Evolutionary conservation across 2,888 invertebrate genomes (phyloP).

Genomic region (Oscheius sp.): DNA sequence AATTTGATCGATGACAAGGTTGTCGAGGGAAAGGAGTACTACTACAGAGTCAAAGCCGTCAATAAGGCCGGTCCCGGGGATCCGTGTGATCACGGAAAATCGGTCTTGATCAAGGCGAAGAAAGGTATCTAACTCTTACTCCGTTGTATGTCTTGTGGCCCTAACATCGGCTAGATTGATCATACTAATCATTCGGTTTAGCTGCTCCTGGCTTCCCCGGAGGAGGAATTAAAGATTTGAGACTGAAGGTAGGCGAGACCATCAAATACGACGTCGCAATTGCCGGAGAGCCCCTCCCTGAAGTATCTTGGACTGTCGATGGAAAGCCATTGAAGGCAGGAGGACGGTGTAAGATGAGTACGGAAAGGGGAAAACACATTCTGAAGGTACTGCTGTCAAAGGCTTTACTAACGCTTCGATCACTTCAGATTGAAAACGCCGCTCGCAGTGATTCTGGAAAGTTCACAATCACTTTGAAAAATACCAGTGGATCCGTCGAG

Average conservation of each 20-base stretch:
- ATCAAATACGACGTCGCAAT: constrained; percentile 92
- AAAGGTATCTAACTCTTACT: constrained; percentile 36
- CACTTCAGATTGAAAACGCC: constrained; percentile 84
- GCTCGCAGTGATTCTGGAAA: constrained; percentile 88
- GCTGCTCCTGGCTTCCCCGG: constrained; percentile 81
- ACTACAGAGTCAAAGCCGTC: constrained; percentile 77
- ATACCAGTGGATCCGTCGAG: constrained; percentile 90
- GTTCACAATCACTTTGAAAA: constrained; percentile 87
- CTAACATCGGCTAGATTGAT: background rate
- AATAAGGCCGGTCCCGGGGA: constrained; percentile 88
- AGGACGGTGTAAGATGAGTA: constrained; percentile 71
- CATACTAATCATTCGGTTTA: constrained; percentile 30
- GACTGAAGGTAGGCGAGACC: constrained; percentile 94
- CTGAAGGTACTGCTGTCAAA: constrained; percentile 71
- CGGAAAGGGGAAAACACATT: constrained; percentile 71
- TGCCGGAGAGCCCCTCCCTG: constrained; percentile 95
- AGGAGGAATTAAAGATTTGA: constrained; percentile 86
- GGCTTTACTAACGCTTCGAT: background rate
- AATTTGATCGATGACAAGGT: constrained; percentile 68
- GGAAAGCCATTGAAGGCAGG: constrained; percentile 72
- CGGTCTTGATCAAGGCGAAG: constrained; percentile 68
- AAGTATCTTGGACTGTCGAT: constrained; percentile 84
- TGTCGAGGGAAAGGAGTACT: constrained; percentile 71
- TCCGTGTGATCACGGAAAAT: constrained; percentile 88
- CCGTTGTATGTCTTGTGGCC: constrained; percentile 17